These are phyloP conservation scores for Diploptera punctata DNA, from an alignment of 2,888 invertebrate genomes.

Conservation along the genomic window DNA sequence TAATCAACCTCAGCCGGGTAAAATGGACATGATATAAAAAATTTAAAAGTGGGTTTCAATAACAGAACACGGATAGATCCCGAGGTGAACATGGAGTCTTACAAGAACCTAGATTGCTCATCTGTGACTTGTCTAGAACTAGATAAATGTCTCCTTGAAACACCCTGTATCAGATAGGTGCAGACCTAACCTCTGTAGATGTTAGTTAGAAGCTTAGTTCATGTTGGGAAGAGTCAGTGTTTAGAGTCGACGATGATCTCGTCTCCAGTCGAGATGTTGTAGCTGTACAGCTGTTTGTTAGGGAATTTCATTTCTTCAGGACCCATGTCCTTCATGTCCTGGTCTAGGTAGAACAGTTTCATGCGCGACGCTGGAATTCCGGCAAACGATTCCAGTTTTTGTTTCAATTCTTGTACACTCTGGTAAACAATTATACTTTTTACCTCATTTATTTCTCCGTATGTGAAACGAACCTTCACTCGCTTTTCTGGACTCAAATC, in stretches of 20 bases:
- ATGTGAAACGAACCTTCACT: constrained; percentile 79
- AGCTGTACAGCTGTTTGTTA: constrained; percentile 88
- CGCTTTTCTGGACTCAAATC: constrained; percentile 86
- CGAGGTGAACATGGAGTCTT: no score
- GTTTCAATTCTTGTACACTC: constrained; percentile 74
- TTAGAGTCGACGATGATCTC: constrained; percentile 90
- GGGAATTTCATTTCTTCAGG: constrained; percentile 91
- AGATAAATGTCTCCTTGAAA: no score
- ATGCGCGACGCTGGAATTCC: constrained; percentile 85
- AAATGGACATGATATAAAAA: no score
- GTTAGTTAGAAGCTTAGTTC: no score
- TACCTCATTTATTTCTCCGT: constrained; percentile 60
- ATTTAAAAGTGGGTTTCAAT: no score
- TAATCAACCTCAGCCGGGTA: no score
- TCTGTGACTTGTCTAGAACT: no score
- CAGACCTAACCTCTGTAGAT: no score
- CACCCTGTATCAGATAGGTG: no score
- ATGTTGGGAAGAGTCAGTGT: no score
- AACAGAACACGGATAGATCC: no score
- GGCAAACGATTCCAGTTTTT: constrained; percentile 78
- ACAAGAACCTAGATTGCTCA: no score
- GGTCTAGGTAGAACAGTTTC: constrained; percentile 89
- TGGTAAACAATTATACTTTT: constrained; percentile 77
- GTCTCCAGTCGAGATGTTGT: constrained; percentile 88
- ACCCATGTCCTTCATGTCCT: constrained; percentile 66